Base-by-base conservation (phyloP, 1,140 invertebrate species). In the Drosophila repleta region DNA sequence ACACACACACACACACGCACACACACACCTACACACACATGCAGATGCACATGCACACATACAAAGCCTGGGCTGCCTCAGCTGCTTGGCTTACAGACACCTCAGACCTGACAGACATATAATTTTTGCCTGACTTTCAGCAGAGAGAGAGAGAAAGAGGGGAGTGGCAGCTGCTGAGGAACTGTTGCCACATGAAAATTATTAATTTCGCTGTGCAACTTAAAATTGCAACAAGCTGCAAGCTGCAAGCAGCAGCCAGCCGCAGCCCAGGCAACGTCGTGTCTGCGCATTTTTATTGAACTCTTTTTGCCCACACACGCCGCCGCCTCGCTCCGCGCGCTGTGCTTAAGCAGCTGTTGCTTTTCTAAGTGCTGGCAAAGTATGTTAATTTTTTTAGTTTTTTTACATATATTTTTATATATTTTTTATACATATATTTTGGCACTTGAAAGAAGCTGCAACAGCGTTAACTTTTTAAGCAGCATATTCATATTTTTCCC, bases 161-260 rank as follows among this genome's bases (percentile, higher is more conserved):
- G 35, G 20, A 0, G 18, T 10, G 5, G 51, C 29, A 46, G 35
- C 29, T 29, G 24, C 24, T 24, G 24, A 3, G 56, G 15, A 74
- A 66, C 57, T 41, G 55, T 61, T 63, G 70, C 77, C 72, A 71
- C 78, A 87, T 72, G 60, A 71, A 81, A 85, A 87, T 87, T 77
- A 85, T 85, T 87, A 77, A 87, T 85, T 87, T 81, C 70, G 70
- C 74, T 49, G 69, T 49, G 69, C 65, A 85, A 80, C 80, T 84
- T 79, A 62, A 84, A 84, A 84, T 84, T 84, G 76, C 81, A 85
- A 77, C 81, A 74, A 78, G 74, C 61, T 58, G 56, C 81, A 74
- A 78, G 74, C 61, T 58, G 56, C 49, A 74, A 61, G 69, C 49
- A 10, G 24, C 49, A 18, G 26, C 26, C 26, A 26, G 68, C 46